A percentile compares a stretch with the other conserved stretches of the same genome.
phyloP scores from a whole-genome alignment of 1,140 invertebrate species.

The Drepana arcuata region DNA sequence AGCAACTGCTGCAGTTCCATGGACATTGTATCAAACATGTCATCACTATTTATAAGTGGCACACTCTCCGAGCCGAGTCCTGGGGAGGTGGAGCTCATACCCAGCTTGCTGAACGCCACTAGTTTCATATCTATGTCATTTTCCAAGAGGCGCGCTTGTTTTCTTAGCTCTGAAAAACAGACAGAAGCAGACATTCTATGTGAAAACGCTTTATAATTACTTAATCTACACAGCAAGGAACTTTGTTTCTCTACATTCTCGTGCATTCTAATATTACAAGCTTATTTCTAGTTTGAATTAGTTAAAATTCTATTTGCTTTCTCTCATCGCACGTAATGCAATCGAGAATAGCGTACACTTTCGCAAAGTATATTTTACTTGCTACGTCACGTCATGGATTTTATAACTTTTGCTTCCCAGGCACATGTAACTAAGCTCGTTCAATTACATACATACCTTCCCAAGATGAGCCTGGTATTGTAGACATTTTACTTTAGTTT shows the following conservation, averaged over 20 bases:
- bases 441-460: no score
- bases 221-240: no score
- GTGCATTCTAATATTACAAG: no score
- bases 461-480: conserved; percentile 43
- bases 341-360: no score
- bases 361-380: no score
- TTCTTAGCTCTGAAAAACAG: conserved; percentile 84
- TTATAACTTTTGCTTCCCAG: conserved; percentile 10
- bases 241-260: no score
- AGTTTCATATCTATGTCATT: conserved; percentile 98
- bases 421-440: conserved; percentile 7
- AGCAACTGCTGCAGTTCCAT: conserved; percentile 93
- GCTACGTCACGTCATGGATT: conserved; percentile 24
- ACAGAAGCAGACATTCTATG: no score
- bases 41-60: conserved; percentile 88
- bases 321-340: no score
- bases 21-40: conserved; percentile 93
- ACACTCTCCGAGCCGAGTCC: conserved; percentile 78
- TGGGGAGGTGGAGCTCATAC: conserved; percentile 76
- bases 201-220: no score
- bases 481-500: conserved; percentile 23
- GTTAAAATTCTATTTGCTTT: no score
- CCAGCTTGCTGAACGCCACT: conserved; percentile 95
- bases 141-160: conserved; percentile 93
- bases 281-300: no score